Base-by-base conservation (phyloP, 2,888 invertebrate species). In the Dryobotodes eremita region DNA sequence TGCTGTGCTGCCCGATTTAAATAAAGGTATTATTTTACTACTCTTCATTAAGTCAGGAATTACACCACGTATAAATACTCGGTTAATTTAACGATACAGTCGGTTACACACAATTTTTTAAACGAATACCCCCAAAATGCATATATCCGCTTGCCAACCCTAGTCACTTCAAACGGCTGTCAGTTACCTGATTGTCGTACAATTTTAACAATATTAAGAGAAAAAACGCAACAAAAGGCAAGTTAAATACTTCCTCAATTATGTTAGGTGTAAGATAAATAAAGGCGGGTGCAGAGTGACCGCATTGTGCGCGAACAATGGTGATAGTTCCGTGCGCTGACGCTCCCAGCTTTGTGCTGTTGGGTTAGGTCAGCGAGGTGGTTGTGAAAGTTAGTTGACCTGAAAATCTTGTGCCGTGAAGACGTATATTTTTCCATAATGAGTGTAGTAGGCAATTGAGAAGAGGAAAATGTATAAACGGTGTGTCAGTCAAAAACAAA, bases 211-310 rank as follows among this genome's bases (percentile, higher is more conserved):
- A 90, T 90, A 91, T 90, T 90, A 89, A 89, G 89, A 89, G 79
- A 93, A 92, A 93, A 92, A 91, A 79, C 83, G 86, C 57, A 84
- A 89, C 89, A 89, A 89, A 89, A 87, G 89, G 86, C 78, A 87
- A 89, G 88, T 89, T 93, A 94, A 95, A 94, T 91, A 94, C 94
- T 95, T 96, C 96, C 95, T 95, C 95, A 95, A 96, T 96, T 95
- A 95, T 89, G 89, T 87, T 85, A 89, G 88, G 90, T 90, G 91
- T 88, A 92, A 94, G 92, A 92, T 93, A 95, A 94, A 95, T 92
- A 94, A 91, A 92, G 84, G 71, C 71, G 85, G 75, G 78, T 71
- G 84, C 84, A 70, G 65, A 83, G 36, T 84, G 84, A 85, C 84
- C 84, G 80, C 75, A 64, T 75, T 86, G 72, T 71, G 65, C 13